Conservation (phyloP, 2,888 invertebrate genomes). For the Drosophila nr. medialis region DNA sequence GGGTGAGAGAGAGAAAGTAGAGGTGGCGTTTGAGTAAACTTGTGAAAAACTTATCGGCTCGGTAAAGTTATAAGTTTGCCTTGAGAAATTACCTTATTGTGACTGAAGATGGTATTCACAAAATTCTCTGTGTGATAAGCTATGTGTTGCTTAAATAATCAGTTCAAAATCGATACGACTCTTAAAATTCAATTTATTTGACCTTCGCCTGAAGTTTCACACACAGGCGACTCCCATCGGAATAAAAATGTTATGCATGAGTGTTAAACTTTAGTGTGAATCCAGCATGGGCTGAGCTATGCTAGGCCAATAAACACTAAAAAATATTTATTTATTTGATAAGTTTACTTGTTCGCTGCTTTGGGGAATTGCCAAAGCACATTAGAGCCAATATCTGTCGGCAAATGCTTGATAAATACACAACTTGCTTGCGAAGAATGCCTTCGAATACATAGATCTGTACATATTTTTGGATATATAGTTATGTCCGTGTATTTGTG, state of each 20-base stretch:
- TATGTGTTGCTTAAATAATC: not conserved
- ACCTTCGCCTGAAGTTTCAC: not conserved
- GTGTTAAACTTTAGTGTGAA: not conserved
- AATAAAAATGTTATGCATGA: not conserved
- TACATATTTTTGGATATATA: not conserved
- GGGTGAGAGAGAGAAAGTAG: too few species aligned
- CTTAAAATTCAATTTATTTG: not conserved
- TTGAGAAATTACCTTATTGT: not conserved
- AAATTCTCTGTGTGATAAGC: not conserved
- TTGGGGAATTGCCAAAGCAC: not conserved
- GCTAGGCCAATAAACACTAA: not conserved
- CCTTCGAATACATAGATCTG: not conserved
- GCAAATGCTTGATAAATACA: not conserved
- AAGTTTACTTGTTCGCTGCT: not conserved
- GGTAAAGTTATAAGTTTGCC: not conserved
- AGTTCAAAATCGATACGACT: not conserved
- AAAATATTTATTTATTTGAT: not conserved
- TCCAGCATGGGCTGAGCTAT: not conserved
- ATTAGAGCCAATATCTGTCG: not conserved
- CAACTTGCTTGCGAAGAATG: not conserved
- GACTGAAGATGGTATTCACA: too few species aligned
- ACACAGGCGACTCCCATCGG: not conserved
- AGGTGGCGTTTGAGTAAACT: not conserved
- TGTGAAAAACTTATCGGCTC: not conserved
- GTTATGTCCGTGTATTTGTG: not conserved